Percentiles rank a stretch among this genome's conserved stretches.
Conservation (phyloP, 2,888 invertebrate species). For the Amiota minor region DNA sequence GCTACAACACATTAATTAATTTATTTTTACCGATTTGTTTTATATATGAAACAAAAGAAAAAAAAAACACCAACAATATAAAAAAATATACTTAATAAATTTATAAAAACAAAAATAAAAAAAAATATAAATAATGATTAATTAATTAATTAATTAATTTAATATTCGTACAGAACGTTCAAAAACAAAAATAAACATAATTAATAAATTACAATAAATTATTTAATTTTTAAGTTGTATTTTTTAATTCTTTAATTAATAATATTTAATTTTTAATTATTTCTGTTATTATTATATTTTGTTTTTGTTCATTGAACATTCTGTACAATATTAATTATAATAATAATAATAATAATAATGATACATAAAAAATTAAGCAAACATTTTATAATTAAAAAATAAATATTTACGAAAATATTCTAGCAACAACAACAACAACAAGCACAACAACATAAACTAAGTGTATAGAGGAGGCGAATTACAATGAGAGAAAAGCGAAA, state of each 20-base stretch:
- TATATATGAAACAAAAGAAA: conserved; percentile 42
- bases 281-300: neutral
- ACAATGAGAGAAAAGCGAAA: no score
- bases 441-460: no score
- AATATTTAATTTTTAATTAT: neutral
- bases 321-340: no score
- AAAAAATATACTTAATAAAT: conserved; percentile 21
- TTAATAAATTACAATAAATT: neutral
- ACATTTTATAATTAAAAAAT: no score
- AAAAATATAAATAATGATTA: neutral
- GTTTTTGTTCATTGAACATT: no score
- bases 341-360: no score
- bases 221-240: neutral
- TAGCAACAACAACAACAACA: no score
- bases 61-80: conserved; percentile 20
- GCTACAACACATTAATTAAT: conserved; percentile 73
- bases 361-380: no score
- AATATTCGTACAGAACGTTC: neutral
- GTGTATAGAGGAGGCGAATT: no score
- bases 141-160: neutral
- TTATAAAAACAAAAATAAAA: conserved; percentile 12
- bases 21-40: conserved; percentile 69
- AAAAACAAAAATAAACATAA: neutral
- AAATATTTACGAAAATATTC: no score
- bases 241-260: neutral